Base-by-base conservation (phyloP, 1,140 invertebrate species). In the Lucilia sericata region DNA sequence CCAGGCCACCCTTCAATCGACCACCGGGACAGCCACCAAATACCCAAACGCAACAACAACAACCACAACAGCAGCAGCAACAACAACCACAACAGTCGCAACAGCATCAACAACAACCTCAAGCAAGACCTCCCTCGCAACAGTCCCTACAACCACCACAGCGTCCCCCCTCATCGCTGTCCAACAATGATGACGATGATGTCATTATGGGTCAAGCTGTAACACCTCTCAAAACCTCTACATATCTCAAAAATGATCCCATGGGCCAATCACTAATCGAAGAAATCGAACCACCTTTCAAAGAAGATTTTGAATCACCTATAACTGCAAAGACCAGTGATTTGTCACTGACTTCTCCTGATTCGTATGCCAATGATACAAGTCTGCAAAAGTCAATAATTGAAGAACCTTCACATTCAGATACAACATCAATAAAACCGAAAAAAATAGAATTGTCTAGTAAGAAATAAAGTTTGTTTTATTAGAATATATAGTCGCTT, bases 41-140 rank as follows among this genome's bases (percentile, higher is more conserved):
- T 30, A 82, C 36, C 0, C 83, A 82, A 80, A 82, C 76, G 93
- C 65, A 94, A 94, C 90, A 94, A 95, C 87, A 95, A 93, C 90
- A 94, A 21, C 84, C 84, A 13, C 87, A 84, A 9, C 87, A 82
- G 17, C 87, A 80, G 9, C 78, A 84, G 1, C 83, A 82, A 65
- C 83, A 75, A 30, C 86, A 65, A 42, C 85, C 83, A 55, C 84
- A 34, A 74, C 85, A 70, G 30, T 76, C 74, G 36, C 86, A 55
- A 34, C 87, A 84, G 65, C 86, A 65, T 34, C 86, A 86, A 74
- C 88, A 88, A 70, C 85, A 86, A 83, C 88, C 86, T 84, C 87
- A 88, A 30, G 25, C 25, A 30, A 30, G 25, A 30, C 25, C 25
- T 30, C 25, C 25, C 3, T 76, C 74, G 36, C 86, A 70, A 42